A percentile compares a stretch with the other conserved stretches of the same genome.
These are phyloP conservation scores for Chelon auratus DNA, from an alignment of 2,797 vertebrate genomes.

Conservation along the genomic window DNA sequence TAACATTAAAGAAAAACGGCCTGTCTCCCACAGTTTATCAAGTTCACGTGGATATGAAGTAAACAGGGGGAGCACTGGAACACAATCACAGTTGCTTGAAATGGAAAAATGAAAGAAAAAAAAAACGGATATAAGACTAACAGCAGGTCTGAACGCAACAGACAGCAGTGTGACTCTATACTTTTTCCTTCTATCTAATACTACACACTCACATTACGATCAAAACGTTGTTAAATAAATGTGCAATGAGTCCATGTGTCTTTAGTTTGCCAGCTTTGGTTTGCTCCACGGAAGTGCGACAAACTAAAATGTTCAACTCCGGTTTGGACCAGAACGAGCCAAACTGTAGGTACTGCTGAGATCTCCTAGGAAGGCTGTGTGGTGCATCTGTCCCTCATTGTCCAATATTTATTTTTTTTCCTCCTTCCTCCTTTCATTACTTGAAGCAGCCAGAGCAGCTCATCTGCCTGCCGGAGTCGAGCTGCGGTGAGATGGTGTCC, in stretches of 20 bases:
- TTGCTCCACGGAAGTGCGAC: constrained; percentile 1
- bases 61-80: neutral
- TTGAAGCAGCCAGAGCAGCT: constrained; percentile 93
- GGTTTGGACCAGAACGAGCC: constrained; percentile 20
- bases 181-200: constrained; percentile 2
- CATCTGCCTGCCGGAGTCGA: constrained; percentile 81
- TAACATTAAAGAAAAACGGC: neutral
- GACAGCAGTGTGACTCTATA: neutral
- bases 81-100: constrained; percentile 3
- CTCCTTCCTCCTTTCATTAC: constrained; percentile 69
- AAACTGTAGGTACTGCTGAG: neutral
- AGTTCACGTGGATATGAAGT: neutral
- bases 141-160: neutral
- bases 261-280: constrained; percentile 30
- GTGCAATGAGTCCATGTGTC: constrained; percentile 25
- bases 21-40: neutral
- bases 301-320: constrained; percentile 17
- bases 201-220: constrained; percentile 16
- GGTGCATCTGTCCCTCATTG: constrained; percentile 24
- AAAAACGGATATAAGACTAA: neutral
- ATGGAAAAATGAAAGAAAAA: too few species aligned
- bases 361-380: neutral
- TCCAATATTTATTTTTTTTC: constrained; percentile 1
- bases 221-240: constrained; percentile 18
- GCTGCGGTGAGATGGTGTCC: constrained; percentile 91